These are phyloP conservation scores for Pachypanchax playfairii DNA, from an alignment of 2,113 vertebrate species.

Conservation along the genomic window DNA sequence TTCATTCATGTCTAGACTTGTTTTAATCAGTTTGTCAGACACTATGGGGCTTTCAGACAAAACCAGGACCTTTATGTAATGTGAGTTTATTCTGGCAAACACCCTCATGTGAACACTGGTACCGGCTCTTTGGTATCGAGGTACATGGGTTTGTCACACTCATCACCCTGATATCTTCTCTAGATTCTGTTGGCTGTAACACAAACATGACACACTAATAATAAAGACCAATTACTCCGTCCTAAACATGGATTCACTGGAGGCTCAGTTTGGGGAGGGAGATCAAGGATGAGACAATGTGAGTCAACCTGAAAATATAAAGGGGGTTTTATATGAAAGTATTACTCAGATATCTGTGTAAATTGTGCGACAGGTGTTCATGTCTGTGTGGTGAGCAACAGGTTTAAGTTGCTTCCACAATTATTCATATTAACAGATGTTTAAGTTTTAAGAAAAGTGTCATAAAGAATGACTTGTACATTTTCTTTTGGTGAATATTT, in stretches of 20 bases:
- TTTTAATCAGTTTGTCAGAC: conserved; percentile 22
- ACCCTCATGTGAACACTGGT: conserved; percentile 14
- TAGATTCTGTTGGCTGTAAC: conserved; percentile 2
- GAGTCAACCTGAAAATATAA: conserved; percentile 49
- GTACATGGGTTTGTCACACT: conserved; percentile 34
- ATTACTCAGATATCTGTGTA: conserved; percentile 32
- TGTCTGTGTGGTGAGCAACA: background rate
- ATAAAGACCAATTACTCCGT: conserved; percentile 15
- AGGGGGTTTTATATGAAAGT: conserved; percentile 10
- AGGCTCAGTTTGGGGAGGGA: conserved; percentile 35
- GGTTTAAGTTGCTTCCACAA: background rate
- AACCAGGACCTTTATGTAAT: conserved; percentile 37
- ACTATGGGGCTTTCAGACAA: background rate
- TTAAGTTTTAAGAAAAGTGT: background rate
- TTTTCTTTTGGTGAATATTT: too few species aligned
- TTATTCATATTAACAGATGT: background rate
- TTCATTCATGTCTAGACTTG: background rate
- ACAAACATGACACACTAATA: conserved; percentile 25
- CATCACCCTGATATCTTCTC: conserved; percentile 36
- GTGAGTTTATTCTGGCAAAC: background rate
- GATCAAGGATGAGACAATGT: conserved; percentile 30
- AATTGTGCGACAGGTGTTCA: conserved; percentile 8
- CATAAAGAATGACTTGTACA: too few species aligned
- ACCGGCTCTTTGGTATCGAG: background rate
- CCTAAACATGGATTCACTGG: conserved; percentile 41